Percentiles rank a stretch among this genome's conserved stretches.
phyloP scores from a whole-genome alignment of 2,797 vertebrate genomes.

The Manis pentadactyla region DNA sequence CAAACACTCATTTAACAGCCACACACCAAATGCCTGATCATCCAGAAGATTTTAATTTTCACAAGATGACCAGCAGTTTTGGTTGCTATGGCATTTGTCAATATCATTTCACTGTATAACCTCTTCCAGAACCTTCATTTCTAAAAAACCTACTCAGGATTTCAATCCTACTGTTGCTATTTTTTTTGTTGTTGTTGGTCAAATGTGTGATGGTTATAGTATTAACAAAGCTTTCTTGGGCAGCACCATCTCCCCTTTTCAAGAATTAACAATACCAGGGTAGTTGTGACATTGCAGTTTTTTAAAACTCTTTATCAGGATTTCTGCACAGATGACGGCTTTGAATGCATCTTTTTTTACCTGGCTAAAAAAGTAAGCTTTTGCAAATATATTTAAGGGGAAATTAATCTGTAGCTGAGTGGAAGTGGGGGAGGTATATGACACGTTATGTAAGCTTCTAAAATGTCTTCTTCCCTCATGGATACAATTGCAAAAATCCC shows the following conservation, averaged over 20 bases:
- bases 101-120: constrained; percentile 46
- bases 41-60: constrained; percentile 62
- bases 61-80: constrained; percentile 37
- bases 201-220: constrained; percentile 13
- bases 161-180: constrained; percentile 1
- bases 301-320: constrained; percentile 56
- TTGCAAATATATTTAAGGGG: constrained; percentile 59
- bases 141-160: constrained; percentile 24
- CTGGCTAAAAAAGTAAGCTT: constrained; percentile 63
- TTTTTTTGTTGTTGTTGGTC: neutral
- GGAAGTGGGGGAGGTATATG: constrained; percentile 49
- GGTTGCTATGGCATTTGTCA: constrained; percentile 71
- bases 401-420: constrained; percentile 73
- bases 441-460: constrained; percentile 67
- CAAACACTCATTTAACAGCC: neutral
- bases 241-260: neutral
- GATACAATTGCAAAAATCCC: constrained; percentile 64
- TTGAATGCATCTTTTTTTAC: constrained; percentile 56
- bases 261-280: constrained; percentile 48
- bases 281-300: constrained; percentile 65
- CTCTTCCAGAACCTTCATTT: constrained; percentile 45
- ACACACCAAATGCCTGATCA: neutral
- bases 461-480: constrained; percentile 63
- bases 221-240: constrained; percentile 52
- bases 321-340: constrained; percentile 53